phyloP scores from a whole-genome alignment of 1,140 invertebrate species.

The Drosophila teissieri region DNA sequence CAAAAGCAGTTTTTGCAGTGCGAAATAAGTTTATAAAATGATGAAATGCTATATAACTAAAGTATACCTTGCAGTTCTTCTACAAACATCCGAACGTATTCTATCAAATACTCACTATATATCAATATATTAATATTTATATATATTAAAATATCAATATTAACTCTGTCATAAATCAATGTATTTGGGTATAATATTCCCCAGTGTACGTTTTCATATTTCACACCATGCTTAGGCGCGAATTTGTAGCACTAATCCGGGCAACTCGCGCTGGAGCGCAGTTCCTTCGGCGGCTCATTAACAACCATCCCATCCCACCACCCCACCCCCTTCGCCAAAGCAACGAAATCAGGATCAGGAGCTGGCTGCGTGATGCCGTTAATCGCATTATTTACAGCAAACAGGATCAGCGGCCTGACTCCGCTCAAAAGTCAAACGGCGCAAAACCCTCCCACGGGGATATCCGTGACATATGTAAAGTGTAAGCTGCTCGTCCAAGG shows the following conservation, averaged over 20 bases:
- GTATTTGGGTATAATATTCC: neutral
- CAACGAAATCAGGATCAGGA: slow-evolving; percentile 30
- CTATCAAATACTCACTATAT: no score
- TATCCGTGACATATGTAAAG: slow-evolving; percentile 85
- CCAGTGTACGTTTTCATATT: slow-evolving; percentile 39
- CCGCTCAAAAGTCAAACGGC: slow-evolving; percentile 68
- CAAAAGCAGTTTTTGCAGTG: no score
- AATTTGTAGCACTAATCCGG: slow-evolving; percentile 77
- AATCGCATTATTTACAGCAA: slow-evolving; percentile 85
- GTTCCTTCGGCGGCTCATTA: slow-evolving; percentile 70
- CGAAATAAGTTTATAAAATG: no score
- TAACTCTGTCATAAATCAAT: neutral
- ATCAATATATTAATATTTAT: no score
- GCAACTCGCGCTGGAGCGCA: slow-evolving; percentile 35
- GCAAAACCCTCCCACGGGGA: slow-evolving; percentile 83
- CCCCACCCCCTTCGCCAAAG: neutral
- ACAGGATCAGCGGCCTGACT: slow-evolving; percentile 83
- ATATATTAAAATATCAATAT: no score
- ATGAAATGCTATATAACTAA: no score
- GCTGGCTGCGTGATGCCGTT: slow-evolving; percentile 78
- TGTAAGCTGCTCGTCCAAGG: slow-evolving; percentile 78
- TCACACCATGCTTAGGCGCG: slow-evolving; percentile 75
- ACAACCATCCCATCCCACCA: slow-evolving; percentile 23
- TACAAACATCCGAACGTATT: no score
- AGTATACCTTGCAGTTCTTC: no score